Evolutionary conservation across 1,140 invertebrate species (phyloP), one percentile per base, ranked within the genome.

Genomic region (Marisa cornuarietis): DNA sequence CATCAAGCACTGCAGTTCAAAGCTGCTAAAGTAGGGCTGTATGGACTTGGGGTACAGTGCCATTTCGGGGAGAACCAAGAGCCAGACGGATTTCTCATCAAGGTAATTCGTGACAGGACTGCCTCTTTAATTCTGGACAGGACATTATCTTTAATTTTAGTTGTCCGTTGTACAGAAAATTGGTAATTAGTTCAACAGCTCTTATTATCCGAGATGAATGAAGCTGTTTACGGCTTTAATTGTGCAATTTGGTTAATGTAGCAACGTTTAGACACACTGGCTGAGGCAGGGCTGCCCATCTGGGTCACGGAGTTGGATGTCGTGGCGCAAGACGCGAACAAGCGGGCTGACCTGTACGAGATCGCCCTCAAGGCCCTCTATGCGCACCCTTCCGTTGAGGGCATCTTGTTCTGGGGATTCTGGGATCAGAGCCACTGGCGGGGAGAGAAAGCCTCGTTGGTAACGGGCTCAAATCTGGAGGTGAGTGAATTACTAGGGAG

Each of bases 301-400:
- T 87, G 85, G 85, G 79, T 84, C 65, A 87, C 87, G 31, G 87
- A 87, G 71, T 62, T 87, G 26, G 82, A 84, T 42, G 31, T 84
- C 18, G 49, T 71, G 10, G 69, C 71, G 65, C 22, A 52, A 3
- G 84, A 87, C 75, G 80, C 81, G 65, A 80, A 83, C 61, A 68
- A 71, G 3, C 54, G 80, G 65, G 86, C 85, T 24, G 84, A 83
- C 71, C 78, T 78, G 71, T 31, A 49, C n/a, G 78, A 71, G 13
- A 82, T 74, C 11, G 26, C 58, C 0, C 24, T 68, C n/a, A 68
- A 11, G 22, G 65, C 65, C 22, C 3, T 68, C 13, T 68, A 68
- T 22, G 65, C n/a, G 13, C 65, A 68, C 26, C 65, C 65, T 6
- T n/a, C 65, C 11, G 65, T 68, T 11, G 71, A 72, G 11, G 65